Percentiles rank a stretch among this genome's conserved stretches.
These are phyloP conservation scores for Caenorhabditis japonica DNA, from an alignment of 2,888 invertebrate genomes.

Conservation along the genomic window DNA sequence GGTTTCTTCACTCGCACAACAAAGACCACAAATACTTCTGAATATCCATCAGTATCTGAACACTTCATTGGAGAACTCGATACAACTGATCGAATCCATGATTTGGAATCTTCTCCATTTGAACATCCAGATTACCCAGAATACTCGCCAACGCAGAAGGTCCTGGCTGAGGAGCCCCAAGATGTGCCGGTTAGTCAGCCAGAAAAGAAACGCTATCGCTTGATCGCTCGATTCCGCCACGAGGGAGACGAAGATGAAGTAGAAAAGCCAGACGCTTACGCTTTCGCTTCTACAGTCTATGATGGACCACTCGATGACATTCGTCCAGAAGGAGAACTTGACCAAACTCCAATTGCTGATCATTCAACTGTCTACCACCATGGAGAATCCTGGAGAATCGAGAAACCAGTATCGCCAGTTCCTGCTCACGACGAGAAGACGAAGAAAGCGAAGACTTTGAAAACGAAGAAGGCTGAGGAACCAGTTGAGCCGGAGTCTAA, in stretches of 20 bases:
- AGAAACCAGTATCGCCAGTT: conserved; percentile 7
- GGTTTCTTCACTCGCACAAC: conserved; percentile 24
- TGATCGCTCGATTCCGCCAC: conserved; percentile 20
- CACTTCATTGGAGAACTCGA: conserved; percentile 41
- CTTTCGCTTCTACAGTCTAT: conserved; percentile 15
- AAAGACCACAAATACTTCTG: conserved; percentile 17
- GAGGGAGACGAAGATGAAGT: conserved; percentile 32
- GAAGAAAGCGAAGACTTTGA: conserved; percentile 33
- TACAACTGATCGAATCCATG: conserved; percentile 8
- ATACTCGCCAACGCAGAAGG: conserved; percentile 11
- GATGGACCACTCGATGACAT: conserved; percentile 39
- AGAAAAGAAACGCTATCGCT: conserved; percentile 8
- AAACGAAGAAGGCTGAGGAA: conserved; percentile 11
- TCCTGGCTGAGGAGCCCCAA: not conserved
- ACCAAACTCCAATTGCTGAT: conserved; percentile 30
- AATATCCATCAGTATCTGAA: conserved; percentile 35
- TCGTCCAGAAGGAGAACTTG: not conserved
- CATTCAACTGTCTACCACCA: conserved; percentile 41
- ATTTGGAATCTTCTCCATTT: conserved; percentile 25
- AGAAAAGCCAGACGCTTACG: conserved; percentile 26
- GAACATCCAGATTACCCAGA: conserved; percentile 28
- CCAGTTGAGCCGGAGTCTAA: conserved; percentile 20
- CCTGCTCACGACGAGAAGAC: conserved; percentile 21
- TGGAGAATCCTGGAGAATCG: conserved; percentile 43
- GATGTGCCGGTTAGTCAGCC: not conserved